These are phyloP conservation scores for Cephus pulcher DNA, from an alignment of 2,888 invertebrate genomes.

Conservation along the genomic window DNA sequence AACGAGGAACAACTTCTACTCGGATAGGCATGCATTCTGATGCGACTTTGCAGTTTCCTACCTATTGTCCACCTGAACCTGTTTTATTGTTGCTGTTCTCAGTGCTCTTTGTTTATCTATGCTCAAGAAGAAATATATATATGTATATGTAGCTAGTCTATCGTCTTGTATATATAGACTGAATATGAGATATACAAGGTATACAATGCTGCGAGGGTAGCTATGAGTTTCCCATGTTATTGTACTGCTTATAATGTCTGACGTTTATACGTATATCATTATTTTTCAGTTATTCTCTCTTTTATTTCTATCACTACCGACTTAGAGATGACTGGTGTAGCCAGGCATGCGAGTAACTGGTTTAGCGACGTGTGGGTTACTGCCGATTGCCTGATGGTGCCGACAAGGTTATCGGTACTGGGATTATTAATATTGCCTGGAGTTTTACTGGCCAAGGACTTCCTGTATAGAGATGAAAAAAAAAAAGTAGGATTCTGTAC, in stretches of 20 bases:
- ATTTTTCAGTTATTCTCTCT: too few relatives aligned
- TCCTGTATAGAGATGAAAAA: too few relatives aligned
- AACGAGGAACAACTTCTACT: neutral
- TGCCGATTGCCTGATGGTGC: slow-evolving; percentile 6
- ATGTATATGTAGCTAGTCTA: too few relatives aligned
- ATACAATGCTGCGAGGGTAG: too few relatives aligned
- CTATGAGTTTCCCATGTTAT: too few relatives aligned
- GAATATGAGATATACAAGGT: too few relatives aligned
- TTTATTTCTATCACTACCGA: slow-evolving; percentile 18
- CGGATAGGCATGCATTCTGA: neutral
- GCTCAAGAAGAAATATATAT: neutral
- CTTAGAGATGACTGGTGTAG: slow-evolving; percentile 39
- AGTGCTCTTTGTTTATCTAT: neutral
- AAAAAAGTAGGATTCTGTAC: too few relatives aligned
- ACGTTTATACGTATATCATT: too few relatives aligned
- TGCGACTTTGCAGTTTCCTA: neutral
- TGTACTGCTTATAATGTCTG: too few relatives aligned
- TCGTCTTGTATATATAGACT: too few relatives aligned
- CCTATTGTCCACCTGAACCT: neutral
- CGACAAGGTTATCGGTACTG: slow-evolving; percentile 30
- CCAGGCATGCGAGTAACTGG: slow-evolving; percentile 33
- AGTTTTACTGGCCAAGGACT: slow-evolving; percentile 13
- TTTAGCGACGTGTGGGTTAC: slow-evolving; percentile 31
- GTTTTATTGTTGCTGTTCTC: neutral
- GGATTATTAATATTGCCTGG: slow-evolving; percentile 33